phyloP scores from a whole-genome alignment of 1,140 invertebrate species.

The Heterodera carotae region DNA sequence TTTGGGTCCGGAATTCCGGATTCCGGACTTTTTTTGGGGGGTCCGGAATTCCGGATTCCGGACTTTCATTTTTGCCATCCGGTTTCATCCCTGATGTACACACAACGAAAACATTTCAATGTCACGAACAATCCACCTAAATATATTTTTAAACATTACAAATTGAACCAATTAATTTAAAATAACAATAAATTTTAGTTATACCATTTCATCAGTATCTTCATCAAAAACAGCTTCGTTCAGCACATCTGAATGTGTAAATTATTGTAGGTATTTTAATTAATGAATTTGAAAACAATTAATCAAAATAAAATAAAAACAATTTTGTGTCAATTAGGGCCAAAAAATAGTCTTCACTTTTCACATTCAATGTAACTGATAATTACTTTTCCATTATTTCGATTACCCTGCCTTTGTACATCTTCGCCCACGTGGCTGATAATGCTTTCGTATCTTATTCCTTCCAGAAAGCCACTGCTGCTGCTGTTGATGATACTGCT shows the following conservation, averaged over 20 bases:
- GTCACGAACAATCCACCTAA: conserved; percentile 87
- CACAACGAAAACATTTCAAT: conserved; percentile 99
- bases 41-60: too few species aligned
- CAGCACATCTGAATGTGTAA: conserved; percentile 86
- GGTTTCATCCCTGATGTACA: too few species aligned
- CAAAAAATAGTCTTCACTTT: not conserved
- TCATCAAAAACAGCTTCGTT: conserved; percentile 98
- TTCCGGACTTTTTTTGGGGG: too few species aligned
- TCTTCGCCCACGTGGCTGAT: conserved; percentile 80
- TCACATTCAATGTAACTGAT: too few species aligned
- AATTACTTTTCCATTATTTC: too few species aligned
- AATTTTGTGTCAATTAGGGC: too few species aligned
- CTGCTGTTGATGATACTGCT: conserved; percentile 23
- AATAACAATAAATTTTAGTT: not conserved
- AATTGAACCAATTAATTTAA: too few species aligned
- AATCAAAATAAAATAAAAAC: too few species aligned
- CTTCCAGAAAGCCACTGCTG: conserved; percentile 37
- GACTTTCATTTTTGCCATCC: too few species aligned
- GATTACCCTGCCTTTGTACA: conserved; percentile 77
- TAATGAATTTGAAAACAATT: too few species aligned
- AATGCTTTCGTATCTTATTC: conserved; percentile 47
- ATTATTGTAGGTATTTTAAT: too few species aligned
- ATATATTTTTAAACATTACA: not conserved
- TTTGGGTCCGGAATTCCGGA: too few species aligned
- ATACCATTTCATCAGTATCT: conserved; percentile 98